Percentiles rank a stretch among this genome's conserved stretches.
Evolutionary conservation across 2,888 invertebrate species (phyloP).

Genomic region (Dolichomitus sp.): DNA sequence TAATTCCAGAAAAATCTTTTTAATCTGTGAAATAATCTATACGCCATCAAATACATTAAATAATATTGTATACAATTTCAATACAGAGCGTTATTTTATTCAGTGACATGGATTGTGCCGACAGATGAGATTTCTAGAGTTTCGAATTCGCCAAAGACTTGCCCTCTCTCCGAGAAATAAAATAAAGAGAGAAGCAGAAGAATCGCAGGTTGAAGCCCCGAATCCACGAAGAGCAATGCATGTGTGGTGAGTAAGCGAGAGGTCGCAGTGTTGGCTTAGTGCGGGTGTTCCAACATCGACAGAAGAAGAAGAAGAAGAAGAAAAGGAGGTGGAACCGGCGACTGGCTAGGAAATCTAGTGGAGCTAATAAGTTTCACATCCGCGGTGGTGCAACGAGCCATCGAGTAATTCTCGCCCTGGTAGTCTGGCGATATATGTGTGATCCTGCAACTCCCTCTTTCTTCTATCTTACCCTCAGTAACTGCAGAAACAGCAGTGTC

Average conservation of each 20-base stretch:
- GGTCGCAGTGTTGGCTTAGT: conserved; percentile 11
- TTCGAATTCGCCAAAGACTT: conserved; percentile 1
- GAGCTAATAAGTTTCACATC: conserved; percentile 75
- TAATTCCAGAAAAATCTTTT: not conserved
- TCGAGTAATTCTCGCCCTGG: conserved; percentile 63
- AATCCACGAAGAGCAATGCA: not conserved
- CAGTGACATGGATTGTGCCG: not conserved
- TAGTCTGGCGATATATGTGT: conserved; percentile 54
- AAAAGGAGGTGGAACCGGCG: not conserved
- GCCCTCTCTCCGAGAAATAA: conserved; percentile 10
- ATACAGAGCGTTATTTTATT: not conserved
- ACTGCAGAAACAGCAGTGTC: conserved; percentile 22
- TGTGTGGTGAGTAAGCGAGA: conserved; percentile 16
- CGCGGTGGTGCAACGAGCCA: conserved; percentile 70
- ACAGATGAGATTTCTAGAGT: conserved; percentile 16
- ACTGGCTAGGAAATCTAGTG: conserved; percentile 35
- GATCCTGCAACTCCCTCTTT: conserved; percentile 34
- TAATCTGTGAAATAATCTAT: not conserved
- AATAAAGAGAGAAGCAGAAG: conserved; percentile 6
- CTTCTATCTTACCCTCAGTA: conserved; percentile 3
- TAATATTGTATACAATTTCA: not conserved
- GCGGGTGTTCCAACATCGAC: conserved; percentile 25
- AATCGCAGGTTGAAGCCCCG: not conserved
- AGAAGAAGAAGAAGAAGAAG: conserved; percentile 4
- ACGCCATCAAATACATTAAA: not conserved